Base-by-base conservation (phyloP, 2,888 invertebrate species). In the Rugalucina vietnamica region DNA sequence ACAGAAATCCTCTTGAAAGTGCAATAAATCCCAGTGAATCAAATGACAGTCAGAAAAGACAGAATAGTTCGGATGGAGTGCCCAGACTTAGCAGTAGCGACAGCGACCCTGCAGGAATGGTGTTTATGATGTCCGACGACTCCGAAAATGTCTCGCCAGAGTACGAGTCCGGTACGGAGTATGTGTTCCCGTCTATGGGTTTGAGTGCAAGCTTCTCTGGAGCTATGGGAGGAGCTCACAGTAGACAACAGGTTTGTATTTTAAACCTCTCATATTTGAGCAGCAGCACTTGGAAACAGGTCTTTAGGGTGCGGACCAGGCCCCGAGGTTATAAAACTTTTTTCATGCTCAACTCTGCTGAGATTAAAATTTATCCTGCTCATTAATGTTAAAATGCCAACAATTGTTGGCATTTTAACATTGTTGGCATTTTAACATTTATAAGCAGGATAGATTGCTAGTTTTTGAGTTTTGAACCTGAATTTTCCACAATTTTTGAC, bases 131-230 rank as follows among this genome's bases (percentile, higher is more conserved):
- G 43, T 87, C 87, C 21, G 80, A 83, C 75, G 85, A 80, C 0
- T 85, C 87, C 18, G 85, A 87, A 60, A 69, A 84, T 60, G 69
- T 81, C 27, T 87, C 87, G 18, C 82, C 87, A 0, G 84, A 87
- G 29, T 60, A 43, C 36, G 87, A 87, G 8, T 34, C 69, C 1
- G 78, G 79, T 27, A 34, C 43, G 24, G 87, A 87, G 32, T 65
- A 72, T 43, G 72, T 83, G 43, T 83, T 87, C 73, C 81, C 57
- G 36, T 76, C 82, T 12, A n/a, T 65, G 2, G 29, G 65, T 32
- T 21, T 12, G 18, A 65, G 65, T 65, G 65, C 65, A 34, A 65
- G 65, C 18, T 65, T 65, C 34, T 65, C 65, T 32, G 65, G 65
- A 4, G 29, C n/a, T 8, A 14, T 29, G 12, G 60, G 18, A 3